Evolutionary conservation across 2,113 vertebrate species (phyloP).

Genomic region (Zosterops hypoxanthus): DNA sequence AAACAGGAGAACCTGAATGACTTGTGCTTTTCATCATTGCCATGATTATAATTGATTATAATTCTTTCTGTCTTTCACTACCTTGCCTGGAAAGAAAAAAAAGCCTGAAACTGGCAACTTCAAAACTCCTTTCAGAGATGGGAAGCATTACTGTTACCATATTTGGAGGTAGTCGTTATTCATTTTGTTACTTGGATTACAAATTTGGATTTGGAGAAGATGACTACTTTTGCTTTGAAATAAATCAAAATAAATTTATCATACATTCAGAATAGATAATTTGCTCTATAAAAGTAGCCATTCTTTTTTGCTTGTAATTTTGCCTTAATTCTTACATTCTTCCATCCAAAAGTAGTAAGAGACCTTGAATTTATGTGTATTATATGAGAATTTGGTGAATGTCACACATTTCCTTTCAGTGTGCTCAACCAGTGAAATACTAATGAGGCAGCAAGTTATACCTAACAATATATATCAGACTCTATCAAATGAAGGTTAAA

Average conservation of each 20-base stretch:
- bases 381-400: background rate
- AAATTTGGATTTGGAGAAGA: background rate
- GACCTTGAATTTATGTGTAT: background rate
- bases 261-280: background rate
- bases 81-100: background rate
- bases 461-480: background rate
- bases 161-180: background rate
- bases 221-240: background rate
- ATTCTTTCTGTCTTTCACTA: background rate
- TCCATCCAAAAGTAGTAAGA: background rate
- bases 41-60: background rate
- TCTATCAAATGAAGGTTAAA: conserved; percentile 34
- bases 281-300: background rate
- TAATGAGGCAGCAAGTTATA: conserved; percentile 44
- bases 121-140: background rate
- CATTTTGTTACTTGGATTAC: background rate
- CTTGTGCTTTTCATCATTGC: background rate
- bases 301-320: background rate
- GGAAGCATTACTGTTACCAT: background rate
- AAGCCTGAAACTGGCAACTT: background rate
- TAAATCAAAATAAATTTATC: background rate
- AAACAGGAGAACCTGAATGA: background rate
- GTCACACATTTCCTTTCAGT: conserved; percentile 3
- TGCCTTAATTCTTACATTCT: background rate
- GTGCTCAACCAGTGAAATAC: conserved; percentile 8